A percentile compares a stretch with the other conserved stretches of the same genome.
Evolutionary conservation across 2,888 invertebrate genomes (phyloP).

Genomic region (Xestoiulus laeticollis): DNA sequence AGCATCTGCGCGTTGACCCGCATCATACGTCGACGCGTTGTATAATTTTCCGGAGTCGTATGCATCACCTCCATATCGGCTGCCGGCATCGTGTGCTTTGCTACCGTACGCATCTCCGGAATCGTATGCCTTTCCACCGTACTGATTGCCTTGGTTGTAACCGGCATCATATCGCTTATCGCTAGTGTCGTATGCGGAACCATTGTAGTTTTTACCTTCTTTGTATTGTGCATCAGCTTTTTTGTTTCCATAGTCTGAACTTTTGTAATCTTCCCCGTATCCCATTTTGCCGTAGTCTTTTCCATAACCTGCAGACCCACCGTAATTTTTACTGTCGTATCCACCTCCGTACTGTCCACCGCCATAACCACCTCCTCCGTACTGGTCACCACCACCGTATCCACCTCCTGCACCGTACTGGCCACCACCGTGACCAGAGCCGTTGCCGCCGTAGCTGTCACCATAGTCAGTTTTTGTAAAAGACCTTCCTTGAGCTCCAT

Average conservation of each 20-base stretch:
- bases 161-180: neutral
- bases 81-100: conserved; percentile 12
- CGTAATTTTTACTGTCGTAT: neutral
- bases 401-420: neutral
- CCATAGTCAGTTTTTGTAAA: neutral
- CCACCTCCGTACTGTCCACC: neutral
- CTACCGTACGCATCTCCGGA: neutral
- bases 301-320: neutral
- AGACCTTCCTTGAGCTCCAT: neutral
- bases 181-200: conserved; percentile 20
- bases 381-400: neutral
- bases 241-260: conserved; percentile 1
- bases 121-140: neutral
- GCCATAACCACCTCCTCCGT: neutral
- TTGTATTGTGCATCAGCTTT: conserved; percentile 29
- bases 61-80: conserved; percentile 1
- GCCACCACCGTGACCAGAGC: neutral
- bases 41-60: conserved; percentile 14
- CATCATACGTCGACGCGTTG: neutral
- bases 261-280: conserved; percentile 22
- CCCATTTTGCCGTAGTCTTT: conserved; percentile 48
- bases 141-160: conserved; percentile 23
- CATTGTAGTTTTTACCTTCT: neutral
- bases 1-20: neutral
- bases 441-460: neutral